phyloP scores from a whole-genome alignment of 2,888 invertebrate species.

The Tinea pellionella region DNA sequence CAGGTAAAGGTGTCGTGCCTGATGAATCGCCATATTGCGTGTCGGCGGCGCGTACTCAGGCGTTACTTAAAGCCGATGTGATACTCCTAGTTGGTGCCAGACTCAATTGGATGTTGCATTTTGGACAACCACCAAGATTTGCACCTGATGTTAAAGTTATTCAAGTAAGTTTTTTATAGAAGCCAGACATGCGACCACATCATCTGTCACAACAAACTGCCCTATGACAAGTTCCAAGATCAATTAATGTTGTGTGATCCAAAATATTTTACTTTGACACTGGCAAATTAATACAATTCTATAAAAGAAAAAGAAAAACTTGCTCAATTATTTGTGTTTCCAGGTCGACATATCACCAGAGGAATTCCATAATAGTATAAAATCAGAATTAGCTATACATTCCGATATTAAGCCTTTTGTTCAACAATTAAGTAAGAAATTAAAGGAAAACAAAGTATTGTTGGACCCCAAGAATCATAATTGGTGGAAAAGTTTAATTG shows the following conservation, averaged over 20 bases:
- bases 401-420: constrained; percentile 85
- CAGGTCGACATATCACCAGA: constrained; percentile 89
- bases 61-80: constrained; percentile 89
- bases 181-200: no score
- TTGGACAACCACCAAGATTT: constrained; percentile 90
- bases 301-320: no score
- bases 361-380: constrained; percentile 92
- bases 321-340: no score
- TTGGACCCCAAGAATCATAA: constrained; percentile 61
- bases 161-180: constrained; percentile 71
- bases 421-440: constrained; percentile 69
- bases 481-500: constrained; percentile 83
- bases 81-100: constrained; percentile 90
- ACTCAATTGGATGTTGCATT: constrained; percentile 98
- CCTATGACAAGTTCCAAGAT: no score
- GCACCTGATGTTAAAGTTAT: constrained; percentile 86
- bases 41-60: constrained; percentile 87
- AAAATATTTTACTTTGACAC: no score
- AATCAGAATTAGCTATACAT: constrained; percentile 82
- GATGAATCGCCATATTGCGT: constrained; percentile 80
- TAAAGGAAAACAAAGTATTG: constrained; percentile 70
- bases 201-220: no score
- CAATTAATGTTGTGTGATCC: no score
- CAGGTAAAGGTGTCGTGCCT: constrained; percentile 81
- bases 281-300: no score